phyloP scores from a whole-genome alignment of 2,797 vertebrate genomes.

The Diceros bicornis region DNA sequence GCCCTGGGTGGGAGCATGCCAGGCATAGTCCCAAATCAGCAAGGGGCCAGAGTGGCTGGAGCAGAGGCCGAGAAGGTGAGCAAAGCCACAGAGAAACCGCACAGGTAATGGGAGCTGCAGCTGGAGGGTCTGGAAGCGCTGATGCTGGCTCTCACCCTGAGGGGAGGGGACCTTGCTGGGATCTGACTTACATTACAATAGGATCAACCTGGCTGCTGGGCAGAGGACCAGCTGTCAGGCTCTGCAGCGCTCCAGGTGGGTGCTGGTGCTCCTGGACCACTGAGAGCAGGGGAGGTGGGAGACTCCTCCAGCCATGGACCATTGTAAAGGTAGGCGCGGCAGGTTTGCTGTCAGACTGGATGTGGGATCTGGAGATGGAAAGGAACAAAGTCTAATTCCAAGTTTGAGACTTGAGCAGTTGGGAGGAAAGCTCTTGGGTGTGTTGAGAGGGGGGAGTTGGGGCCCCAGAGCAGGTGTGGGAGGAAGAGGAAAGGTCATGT shows the following conservation, averaged over 20 bases:
- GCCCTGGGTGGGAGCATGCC: fast-evolving
- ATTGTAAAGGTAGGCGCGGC: too few relatives aligned
- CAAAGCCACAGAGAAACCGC: neutral
- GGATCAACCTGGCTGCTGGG: neutral
- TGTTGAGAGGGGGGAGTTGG: neutral
- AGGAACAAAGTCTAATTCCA: neutral
- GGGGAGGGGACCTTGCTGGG: fast-evolving
- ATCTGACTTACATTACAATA: fast-evolving
- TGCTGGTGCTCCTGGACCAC: too few relatives aligned
- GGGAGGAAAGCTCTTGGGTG: too few relatives aligned
- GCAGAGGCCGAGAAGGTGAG: neutral
- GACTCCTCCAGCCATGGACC: too few relatives aligned
- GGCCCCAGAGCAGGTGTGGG: neutral
- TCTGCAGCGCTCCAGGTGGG: neutral
- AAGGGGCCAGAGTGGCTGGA: fast-evolving
- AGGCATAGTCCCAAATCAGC: neutral
- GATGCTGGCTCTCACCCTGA: neutral
- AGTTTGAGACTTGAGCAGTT: too few relatives aligned
- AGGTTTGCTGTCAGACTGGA: neutral
- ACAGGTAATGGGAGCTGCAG: fast-evolving
- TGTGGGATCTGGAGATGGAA: neutral
- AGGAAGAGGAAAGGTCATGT: neutral
- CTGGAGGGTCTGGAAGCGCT: fast-evolving
- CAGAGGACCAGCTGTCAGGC: neutral
- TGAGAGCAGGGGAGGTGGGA: neutral